Evolutionary conservation across 2,113 vertebrate species (phyloP).

Genomic region (Pluvianellus socialis): DNA sequence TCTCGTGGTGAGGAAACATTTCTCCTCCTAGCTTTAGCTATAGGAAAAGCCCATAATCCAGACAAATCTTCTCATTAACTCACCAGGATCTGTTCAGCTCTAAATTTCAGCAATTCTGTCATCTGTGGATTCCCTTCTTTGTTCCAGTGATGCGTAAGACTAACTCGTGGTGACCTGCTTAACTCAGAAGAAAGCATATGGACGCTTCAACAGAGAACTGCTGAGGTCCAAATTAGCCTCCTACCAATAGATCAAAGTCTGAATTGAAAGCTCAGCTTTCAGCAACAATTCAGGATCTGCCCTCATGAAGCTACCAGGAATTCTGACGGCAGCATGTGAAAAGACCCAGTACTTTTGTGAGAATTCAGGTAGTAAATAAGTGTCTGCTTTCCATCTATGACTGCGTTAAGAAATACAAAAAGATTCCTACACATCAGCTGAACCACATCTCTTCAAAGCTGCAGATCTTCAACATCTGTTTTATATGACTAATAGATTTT

Average conservation of each 20-base stretch:
- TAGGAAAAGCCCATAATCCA: neutral
- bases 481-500: neutral
- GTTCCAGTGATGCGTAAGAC: neutral
- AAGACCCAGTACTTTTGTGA: neutral
- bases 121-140: neutral
- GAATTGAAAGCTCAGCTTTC: neutral
- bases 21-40: neutral
- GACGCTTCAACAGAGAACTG: neutral
- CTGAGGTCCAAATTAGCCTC: neutral
- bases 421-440: neutral
- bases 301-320: neutral
- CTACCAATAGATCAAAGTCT: neutral
- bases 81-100: neutral
- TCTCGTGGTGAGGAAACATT: neutral
- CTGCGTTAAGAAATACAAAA: neutral
- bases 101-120: neutral
- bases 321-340: neutral
- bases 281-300: neutral
- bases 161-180: neutral
- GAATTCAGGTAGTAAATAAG: neutral
- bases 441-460: neutral
- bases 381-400: neutral
- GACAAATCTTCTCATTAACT: neutral
- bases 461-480: neutral
- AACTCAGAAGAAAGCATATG: neutral